Percentiles rank a stretch among this genome's conserved stretches.
phyloP scores from a whole-genome alignment of 2,797 vertebrate species.

The Thripadectes ignobilis region DNA sequence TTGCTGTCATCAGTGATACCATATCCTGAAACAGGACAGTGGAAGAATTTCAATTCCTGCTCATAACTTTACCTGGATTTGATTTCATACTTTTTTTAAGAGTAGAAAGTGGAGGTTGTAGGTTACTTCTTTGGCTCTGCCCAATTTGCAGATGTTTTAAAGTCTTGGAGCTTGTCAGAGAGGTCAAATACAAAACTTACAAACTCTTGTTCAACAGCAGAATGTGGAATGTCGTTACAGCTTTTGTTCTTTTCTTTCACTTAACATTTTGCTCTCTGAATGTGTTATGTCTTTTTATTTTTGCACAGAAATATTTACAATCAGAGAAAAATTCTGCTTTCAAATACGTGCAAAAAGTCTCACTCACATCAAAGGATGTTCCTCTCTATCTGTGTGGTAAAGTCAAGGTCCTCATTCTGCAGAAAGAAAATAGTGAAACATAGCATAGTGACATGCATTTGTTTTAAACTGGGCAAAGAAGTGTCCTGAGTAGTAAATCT shows the following conservation, averaged over 20 bases:
- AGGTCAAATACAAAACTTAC: background rate
- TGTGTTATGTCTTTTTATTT: background rate
- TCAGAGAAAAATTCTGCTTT: background rate
- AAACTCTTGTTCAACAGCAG: background rate
- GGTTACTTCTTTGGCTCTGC: accelerated
- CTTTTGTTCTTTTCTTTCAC: background rate
- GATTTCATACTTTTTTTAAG: background rate
- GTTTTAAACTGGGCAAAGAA: background rate
- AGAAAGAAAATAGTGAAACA: background rate
- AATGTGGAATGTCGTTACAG: background rate
- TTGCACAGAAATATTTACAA: background rate
- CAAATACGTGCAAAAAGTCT: background rate
- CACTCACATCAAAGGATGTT: background rate
- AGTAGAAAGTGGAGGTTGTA: background rate
- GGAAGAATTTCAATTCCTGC: background rate
- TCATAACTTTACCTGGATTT: background rate
- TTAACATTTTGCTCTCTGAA: background rate
- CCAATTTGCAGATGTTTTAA: background rate
- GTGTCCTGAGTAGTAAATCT: background rate
- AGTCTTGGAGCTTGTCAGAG: background rate
- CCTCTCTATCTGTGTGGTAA: background rate
- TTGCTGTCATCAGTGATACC: background rate
- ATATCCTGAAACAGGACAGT: background rate
- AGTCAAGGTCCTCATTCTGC: background rate
- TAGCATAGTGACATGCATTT: background rate